These are phyloP conservation scores for Drosophila lacicola DNA, from an alignment of 2,888 invertebrate species.

Conservation along the genomic window DNA sequence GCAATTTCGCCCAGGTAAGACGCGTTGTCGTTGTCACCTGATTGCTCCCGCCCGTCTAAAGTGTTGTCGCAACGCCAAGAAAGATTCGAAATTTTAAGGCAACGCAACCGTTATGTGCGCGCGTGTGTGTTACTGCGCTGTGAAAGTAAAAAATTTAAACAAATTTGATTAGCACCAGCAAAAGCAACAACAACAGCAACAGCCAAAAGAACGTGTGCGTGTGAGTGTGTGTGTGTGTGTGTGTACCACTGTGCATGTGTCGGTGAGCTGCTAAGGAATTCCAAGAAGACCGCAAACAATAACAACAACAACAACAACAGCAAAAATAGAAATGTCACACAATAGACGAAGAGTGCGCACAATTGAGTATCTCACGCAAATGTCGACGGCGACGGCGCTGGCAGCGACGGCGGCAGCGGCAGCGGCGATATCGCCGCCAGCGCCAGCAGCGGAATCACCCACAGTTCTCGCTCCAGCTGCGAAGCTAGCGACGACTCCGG, in stretches of 20 bases:
- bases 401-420: slow-evolving; percentile 25
- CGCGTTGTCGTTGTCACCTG: slow-evolving; percentile 57
- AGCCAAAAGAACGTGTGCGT: slow-evolving; percentile 29
- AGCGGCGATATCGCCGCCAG: slow-evolving; percentile 34
- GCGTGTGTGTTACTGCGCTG: slow-evolving; percentile 50
- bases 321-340: slow-evolving; percentile 63
- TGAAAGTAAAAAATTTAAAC: slow-evolving; percentile 70
- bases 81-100: slow-evolving; percentile 20
- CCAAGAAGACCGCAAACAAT: slow-evolving; percentile 58
- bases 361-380: slow-evolving; percentile 68
- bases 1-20: slow-evolving; percentile 63
- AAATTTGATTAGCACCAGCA: slow-evolving; percentile 64
- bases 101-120: slow-evolving; percentile 44
- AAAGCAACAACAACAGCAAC: slow-evolving; percentile 18
- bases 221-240: slow-evolving; percentile 11
- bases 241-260: slow-evolving; percentile 26
- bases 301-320: slow-evolving; percentile 26
- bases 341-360: slow-evolving; percentile 68
- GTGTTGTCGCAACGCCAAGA: slow-evolving; percentile 11
- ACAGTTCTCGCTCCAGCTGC: slow-evolving; percentile 5
- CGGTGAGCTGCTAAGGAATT: slow-evolving; percentile 42
- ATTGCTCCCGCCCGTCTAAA: slow-evolving; percentile 34
- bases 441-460: slow-evolving; percentile 20
- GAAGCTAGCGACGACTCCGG: slow-evolving; percentile 17
- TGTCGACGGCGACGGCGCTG: slow-evolving; percentile 29